Evolutionary conservation across 2,113 vertebrate genomes (phyloP), one percentile per base, ranked within the genome.

Genomic region (Nycticebus coucang): DNA sequence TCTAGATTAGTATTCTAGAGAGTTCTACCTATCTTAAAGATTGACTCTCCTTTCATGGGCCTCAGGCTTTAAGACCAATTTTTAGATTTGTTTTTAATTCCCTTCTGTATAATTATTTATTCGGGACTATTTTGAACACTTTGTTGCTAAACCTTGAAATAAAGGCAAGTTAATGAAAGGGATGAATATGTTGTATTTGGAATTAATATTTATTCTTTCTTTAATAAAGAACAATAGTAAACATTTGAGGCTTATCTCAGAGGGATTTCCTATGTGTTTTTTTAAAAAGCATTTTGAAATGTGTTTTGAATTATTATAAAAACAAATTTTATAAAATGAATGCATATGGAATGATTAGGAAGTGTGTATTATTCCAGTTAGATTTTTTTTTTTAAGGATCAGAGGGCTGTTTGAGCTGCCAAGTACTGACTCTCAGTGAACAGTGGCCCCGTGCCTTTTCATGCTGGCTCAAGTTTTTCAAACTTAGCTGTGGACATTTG

Each of bases 41-140:
- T 30, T 64, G 68, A 57, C 79, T 93, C 77, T 72, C 0, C 35
- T 93, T 95, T 95, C 80, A 89, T 94, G 71, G 35, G 33, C 26
- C 50, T 94, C 28, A 74, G 72, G 59, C 24, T 86, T 91, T 69
- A 86, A 71, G 8, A 77, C 30, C 64, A 53, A 77, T 84, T 89
- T 94, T 53, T 87, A 79, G 84, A 66, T 89, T 91, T 95, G 28
- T 69, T 74, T 97, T 94, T 68, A 92, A 89, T 95, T 89, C 15
- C 6, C 30, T 87, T 94, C 17, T 80, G 19, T 5, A 12, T 94
- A 83, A 87, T 97, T 91, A 91, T 82, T 80, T 83, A 59, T 95
- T 95, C 66, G 86, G 41, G 18, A 62, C n/a, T 93, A n/a, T 94
- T 93, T 91, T 96, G 69, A 88, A 89, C 8, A 60, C 17, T 87